Conservation (phyloP, 2,797 vertebrate genomes). For the Zenarchopterus dispar region DNA sequence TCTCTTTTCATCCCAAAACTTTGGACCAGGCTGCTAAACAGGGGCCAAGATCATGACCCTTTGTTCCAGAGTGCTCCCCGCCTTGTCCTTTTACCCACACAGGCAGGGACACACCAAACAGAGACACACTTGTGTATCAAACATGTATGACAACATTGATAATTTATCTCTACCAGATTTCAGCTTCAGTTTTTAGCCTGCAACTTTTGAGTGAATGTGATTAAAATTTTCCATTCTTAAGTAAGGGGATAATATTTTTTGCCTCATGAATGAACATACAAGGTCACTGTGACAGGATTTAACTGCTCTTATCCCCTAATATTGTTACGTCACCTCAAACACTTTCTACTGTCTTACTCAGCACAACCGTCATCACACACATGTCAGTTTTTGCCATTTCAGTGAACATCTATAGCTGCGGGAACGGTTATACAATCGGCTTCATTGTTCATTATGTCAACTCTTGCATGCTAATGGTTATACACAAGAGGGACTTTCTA, state of each 20-base stretch:
- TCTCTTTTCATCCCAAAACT: conserved; percentile 17
- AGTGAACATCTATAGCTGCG: conserved; percentile 12
- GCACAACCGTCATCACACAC: conserved; percentile 21
- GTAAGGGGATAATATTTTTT: conserved; percentile 35
- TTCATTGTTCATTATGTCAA: conserved; percentile 19
- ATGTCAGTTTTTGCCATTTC: conserved; percentile 12
- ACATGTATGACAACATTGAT: not conserved
- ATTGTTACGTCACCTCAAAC: conserved; percentile 50
- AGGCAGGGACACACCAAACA: conserved; percentile 12
- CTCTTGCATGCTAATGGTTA: conserved; percentile 5
- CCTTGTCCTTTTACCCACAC: conserved; percentile 19
- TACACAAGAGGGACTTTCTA: not conserved
- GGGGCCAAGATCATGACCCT: conserved; percentile 54
- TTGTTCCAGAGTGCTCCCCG: conserved; percentile 56
- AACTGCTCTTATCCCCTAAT: conserved; percentile 41
- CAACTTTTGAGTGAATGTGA: conserved; percentile 22
- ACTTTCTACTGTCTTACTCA: conserved; percentile 38
- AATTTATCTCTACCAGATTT: not conserved
- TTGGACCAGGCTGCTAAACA: conserved; percentile 16
- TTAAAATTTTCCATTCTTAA: conserved; percentile 33
- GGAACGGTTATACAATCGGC: conserved; percentile 10
- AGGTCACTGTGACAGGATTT: conserved; percentile 42
- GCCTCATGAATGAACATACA: conserved; percentile 25
- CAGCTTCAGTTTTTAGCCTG: conserved; percentile 10
- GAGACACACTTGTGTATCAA: conserved; percentile 8